Evolutionary conservation across 2,113 vertebrate genomes (phyloP), one percentile per base, ranked within the genome.

Genomic region (Stictonetta naevosa): DNA sequence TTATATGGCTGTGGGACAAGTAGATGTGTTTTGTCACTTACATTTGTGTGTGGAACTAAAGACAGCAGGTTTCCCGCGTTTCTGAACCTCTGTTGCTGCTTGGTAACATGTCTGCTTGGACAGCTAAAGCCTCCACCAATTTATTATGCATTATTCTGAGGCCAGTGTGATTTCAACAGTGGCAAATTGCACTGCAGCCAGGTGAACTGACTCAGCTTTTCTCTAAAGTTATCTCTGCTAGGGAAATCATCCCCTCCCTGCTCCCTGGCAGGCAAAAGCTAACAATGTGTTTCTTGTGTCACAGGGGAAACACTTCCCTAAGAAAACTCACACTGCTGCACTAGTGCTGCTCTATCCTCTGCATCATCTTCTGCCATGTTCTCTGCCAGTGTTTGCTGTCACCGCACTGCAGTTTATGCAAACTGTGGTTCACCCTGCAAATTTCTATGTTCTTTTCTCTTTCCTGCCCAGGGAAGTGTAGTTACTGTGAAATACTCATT

Each of bases 281-380:
- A 44, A 11, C 16, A 36, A 60, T 75, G 81, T 6, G 0, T 23
- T 81, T 42, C 23, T 31, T 26, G 9, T 72, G 62, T 82, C 85
- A 44, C 56, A 34, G 3, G 22, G 73, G 48, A 34, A 78, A 31
- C 28, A 3, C 58, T 73, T 90, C 52, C 40, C 50, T 50, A 63
- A 8, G 60, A 55, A 53, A 63, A 12, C 44, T 86, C 82, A 38
- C 0, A 7, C 81, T 69, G 59, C 69, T 36, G 12, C 13, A 7
- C 34, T 59, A 31, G 48, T 44, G 60, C 29, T 10, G 18, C 73
- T 77, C 60, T 44, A 6, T 17, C 34, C 46, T 42, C 40, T 67
- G 13, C 76, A 34, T 8, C 64, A 48, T 3, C 60, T 12, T 52
- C 17, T 20, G 46, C 55, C 0, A 0, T 2, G 38, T 48, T 60